Conservation (phyloP, 2,888 invertebrate genomes). For the Caenorhabditis angaria region DNA sequence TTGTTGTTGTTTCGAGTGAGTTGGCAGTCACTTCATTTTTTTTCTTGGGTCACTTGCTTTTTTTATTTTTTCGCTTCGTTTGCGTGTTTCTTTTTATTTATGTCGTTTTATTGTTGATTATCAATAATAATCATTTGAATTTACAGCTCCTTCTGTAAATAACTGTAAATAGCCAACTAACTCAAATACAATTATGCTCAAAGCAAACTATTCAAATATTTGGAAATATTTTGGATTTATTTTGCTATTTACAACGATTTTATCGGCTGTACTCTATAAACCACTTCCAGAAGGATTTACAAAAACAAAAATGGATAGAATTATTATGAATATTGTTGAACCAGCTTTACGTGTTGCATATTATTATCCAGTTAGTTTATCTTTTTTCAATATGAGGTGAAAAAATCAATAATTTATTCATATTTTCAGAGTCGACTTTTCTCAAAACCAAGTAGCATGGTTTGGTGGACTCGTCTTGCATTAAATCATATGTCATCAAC, state of each 20-base stretch:
- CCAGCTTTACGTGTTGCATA: slow-evolving; percentile 56
- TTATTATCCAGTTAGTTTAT: slow-evolving; percentile 55
- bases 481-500: slow-evolving; percentile 42
- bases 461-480: slow-evolving; percentile 54
- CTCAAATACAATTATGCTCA: slow-evolving; percentile 20
- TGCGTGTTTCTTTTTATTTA: no score
- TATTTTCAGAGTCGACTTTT: slow-evolving; percentile 50
- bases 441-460: slow-evolving; percentile 43
- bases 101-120: no score
- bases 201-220: slow-evolving; percentile 10
- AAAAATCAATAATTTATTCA: neutral
- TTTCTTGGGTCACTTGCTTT: neutral
- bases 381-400: slow-evolving; percentile 4
- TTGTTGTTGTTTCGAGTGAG: no score
- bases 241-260: neutral
- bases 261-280: slow-evolving; percentile 31
- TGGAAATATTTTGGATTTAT: slow-evolving; percentile 13
- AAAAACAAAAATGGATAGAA: slow-evolving; percentile 44
- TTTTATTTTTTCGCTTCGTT: no score
- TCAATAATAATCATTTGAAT: no score
- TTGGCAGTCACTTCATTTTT: no score
- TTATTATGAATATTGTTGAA: slow-evolving; percentile 57
- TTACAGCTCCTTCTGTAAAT: no score
- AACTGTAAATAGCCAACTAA: no score
- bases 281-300: slow-evolving; percentile 56